phyloP scores from a whole-genome alignment of 2,797 vertebrate species.

The Chrosomus eos region DNA sequence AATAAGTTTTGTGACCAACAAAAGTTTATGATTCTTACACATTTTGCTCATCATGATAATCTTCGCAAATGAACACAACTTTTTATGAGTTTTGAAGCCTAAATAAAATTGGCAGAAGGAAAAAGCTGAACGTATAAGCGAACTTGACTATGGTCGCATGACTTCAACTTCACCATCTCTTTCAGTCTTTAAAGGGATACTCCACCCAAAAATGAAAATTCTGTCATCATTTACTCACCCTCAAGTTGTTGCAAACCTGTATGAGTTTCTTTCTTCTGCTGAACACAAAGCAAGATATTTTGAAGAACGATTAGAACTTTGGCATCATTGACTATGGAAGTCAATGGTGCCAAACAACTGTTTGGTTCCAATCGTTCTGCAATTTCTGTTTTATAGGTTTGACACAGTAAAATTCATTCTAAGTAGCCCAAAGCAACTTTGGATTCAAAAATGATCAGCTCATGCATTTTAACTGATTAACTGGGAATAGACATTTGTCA shows the following conservation, averaged over 20 bases:
- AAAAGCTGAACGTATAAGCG: neutral
- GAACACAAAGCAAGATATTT: too few species aligned
- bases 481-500: neutral
- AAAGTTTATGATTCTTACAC: neutral
- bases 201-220: too few species aligned
- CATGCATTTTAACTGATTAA: neutral
- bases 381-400: neutral
- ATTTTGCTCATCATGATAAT: neutral
- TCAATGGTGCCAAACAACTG: too few species aligned
- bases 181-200: too few species aligned
- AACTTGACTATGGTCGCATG: too few species aligned
- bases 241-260: too few species aligned
- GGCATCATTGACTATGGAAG: too few species aligned
- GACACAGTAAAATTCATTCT: neutral
- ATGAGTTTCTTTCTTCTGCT: too few species aligned
- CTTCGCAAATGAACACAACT: neutral
- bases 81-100: neutral
- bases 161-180: too few species aligned
- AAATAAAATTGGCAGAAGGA: neutral
- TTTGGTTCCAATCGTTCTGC: too few species aligned
- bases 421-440: neutral
- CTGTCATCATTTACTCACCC: too few species aligned
- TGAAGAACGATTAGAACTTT: too few species aligned
- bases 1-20: neutral
- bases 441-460: neutral